A percentile compares a stretch with the other conserved stretches of the same genome.
Conservation (phyloP, 2,888 invertebrate genomes). For the Thelaira solivaga region DNA sequence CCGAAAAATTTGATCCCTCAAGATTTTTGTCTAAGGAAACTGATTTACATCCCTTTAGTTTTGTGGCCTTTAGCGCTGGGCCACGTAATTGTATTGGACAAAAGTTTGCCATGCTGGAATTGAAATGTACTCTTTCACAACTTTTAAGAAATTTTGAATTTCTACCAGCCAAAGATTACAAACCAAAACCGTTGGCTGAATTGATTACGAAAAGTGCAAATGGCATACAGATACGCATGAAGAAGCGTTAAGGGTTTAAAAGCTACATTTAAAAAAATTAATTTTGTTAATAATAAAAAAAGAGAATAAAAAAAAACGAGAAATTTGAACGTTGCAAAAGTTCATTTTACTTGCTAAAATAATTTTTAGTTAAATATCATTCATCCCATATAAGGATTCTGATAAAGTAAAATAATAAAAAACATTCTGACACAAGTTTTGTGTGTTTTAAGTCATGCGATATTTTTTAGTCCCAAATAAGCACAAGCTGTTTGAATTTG, state of each 20-base stretch:
- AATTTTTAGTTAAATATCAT: too few relatives aligned
- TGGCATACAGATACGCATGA: constrained; percentile 72
- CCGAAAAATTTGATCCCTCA: constrained; percentile 75
- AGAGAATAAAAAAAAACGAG: too few relatives aligned
- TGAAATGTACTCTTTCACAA: constrained; percentile 72
- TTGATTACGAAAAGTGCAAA: constrained; percentile 74
- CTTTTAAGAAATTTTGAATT: constrained; percentile 73
- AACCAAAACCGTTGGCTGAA: constrained; percentile 70
- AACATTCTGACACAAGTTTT: too few relatives aligned
- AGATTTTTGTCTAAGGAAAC: constrained; percentile 71
- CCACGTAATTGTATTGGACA: constrained; percentile 76
- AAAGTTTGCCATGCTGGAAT: constrained; percentile 76
- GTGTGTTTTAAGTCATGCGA: too few relatives aligned
- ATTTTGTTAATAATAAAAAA: too few relatives aligned
- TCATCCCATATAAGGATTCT: too few relatives aligned
- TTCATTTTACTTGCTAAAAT: too few relatives aligned
- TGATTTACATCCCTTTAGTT: constrained; percentile 73
- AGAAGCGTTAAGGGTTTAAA: constrained; percentile 63
- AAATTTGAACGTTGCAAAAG: too few relatives aligned
- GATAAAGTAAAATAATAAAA: too few relatives aligned
- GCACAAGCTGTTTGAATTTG: too few relatives aligned
- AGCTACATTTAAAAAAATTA: too few relatives aligned
- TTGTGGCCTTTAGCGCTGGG: constrained; percentile 75
- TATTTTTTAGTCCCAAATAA: too few relatives aligned
- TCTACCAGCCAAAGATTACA: constrained; percentile 69